phyloP scores from a whole-genome alignment of 23 tunicate species.

The Phallusia fumigata region DNA sequence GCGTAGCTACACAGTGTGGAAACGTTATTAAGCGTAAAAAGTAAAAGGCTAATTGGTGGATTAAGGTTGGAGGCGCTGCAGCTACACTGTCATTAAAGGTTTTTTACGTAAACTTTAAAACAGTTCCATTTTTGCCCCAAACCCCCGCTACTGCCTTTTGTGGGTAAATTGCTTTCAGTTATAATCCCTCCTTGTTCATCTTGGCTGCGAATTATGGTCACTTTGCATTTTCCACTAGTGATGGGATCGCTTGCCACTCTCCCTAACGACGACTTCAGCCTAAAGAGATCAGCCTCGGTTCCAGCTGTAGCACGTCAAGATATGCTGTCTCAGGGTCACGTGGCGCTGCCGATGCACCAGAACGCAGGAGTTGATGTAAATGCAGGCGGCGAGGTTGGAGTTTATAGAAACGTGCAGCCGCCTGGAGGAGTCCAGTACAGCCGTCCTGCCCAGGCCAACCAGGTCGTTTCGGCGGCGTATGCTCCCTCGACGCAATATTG shows the following conservation, averaged over 20 bases:
- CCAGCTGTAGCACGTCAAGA: conserved; percentile 20
- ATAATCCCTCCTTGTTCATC: background rate
- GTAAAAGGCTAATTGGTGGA: too few relatives aligned
- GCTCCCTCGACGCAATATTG: background rate
- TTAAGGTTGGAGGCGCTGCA: too few relatives aligned
- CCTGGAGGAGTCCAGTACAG: background rate
- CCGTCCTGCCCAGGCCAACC: background rate
- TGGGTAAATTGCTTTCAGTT: background rate
- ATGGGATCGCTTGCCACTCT: background rate
- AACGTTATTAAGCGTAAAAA: too few relatives aligned
- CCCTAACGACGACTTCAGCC: conserved; percentile 11
- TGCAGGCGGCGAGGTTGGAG: background rate
- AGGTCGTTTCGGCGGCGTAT: background rate
- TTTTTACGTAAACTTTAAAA: too few relatives aligned
- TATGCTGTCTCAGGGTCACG: background rate
- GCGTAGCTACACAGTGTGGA: too few relatives aligned
- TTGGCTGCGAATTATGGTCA: background rate
- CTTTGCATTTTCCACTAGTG: background rate
- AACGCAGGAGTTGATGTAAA: background rate
- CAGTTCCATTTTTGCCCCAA: too few relatives aligned
- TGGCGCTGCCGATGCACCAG: background rate
- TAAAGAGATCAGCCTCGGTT: conserved; percentile 42
- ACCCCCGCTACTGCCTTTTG: too few relatives aligned
- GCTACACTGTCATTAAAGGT: too few relatives aligned
- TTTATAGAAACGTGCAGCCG: background rate